These are phyloP conservation scores for Acanthis flammea DNA, from an alignment of 2,797 vertebrate species.

Conservation along the genomic window DNA sequence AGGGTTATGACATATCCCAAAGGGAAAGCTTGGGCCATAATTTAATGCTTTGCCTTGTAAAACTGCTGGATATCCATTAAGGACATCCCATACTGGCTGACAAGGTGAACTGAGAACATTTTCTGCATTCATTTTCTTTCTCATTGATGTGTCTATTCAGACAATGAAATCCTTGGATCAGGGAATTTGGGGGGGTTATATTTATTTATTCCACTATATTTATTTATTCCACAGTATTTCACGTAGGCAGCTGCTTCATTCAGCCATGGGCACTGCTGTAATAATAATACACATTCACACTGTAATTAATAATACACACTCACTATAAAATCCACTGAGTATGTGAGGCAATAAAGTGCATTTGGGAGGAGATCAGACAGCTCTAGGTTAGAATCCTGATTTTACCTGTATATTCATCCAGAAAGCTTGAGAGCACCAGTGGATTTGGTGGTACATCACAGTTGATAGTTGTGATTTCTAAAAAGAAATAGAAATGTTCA, in stretches of 20 bases:
- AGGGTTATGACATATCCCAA: background rate
- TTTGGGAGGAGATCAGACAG: background rate
- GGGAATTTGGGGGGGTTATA: background rate
- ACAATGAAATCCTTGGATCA: background rate
- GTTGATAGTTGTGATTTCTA: conserved; percentile 26
- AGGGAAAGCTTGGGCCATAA: background rate
- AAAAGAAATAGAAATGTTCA: background rate
- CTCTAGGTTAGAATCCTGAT: background rate
- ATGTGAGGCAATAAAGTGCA: rapidly evolving
- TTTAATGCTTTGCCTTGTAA: background rate
- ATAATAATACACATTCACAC: background rate
- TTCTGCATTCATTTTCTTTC: background rate
- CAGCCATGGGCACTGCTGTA: background rate
- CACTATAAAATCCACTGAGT: background rate
- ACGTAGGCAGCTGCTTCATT: background rate
- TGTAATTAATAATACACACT: background rate
- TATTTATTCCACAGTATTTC: background rate
- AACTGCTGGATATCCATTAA: too few relatives aligned
- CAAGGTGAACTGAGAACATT: background rate
- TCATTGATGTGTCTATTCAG: background rate
- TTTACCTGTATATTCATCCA: conserved; percentile 55
- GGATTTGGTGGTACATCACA: background rate
- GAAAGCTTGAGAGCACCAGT: background rate
- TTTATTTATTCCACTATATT: background rate
- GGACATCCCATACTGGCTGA: background rate